Conservation (phyloP, 2,113 vertebrate species). For the Chaetodon auriga region DNA sequence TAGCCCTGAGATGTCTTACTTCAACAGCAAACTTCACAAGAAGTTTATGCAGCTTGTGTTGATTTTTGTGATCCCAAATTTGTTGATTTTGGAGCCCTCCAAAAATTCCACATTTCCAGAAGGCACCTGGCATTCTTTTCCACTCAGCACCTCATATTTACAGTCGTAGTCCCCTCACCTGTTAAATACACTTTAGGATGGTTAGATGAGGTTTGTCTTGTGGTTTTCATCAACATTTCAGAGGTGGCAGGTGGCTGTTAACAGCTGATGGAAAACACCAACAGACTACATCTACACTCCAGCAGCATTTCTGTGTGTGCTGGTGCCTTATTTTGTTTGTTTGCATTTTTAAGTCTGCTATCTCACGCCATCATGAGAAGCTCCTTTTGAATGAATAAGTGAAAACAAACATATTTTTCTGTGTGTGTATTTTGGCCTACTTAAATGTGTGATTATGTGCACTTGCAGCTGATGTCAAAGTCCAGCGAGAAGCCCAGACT, state of each 20-base stretch:
- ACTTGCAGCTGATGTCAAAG: slow-evolving; percentile 87
- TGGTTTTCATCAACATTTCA: too few relatives aligned
- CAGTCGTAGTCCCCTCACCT: background rate
- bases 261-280: background rate
- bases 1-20: background rate
- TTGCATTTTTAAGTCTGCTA: background rate
- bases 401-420: background rate
- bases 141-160: background rate
- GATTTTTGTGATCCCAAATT: too few relatives aligned
- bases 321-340: background rate
- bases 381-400: too few relatives aligned
- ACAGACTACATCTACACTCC: too few relatives aligned
- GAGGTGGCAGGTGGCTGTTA: too few relatives aligned
- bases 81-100: too few relatives aligned
- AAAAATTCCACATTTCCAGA: background rate
- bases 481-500: slow-evolving; percentile 92
- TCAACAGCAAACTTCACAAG: background rate
- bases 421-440: background rate
- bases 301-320: background rate
- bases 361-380: too few relatives aligned
- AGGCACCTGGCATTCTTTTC: background rate
- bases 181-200: background rate
- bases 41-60: background rate
- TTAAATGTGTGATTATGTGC: background rate
- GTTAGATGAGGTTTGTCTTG: background rate